phyloP scores from a whole-genome alignment of 2,888 invertebrate species.

The Scotopteryx bipunctaria region DNA sequence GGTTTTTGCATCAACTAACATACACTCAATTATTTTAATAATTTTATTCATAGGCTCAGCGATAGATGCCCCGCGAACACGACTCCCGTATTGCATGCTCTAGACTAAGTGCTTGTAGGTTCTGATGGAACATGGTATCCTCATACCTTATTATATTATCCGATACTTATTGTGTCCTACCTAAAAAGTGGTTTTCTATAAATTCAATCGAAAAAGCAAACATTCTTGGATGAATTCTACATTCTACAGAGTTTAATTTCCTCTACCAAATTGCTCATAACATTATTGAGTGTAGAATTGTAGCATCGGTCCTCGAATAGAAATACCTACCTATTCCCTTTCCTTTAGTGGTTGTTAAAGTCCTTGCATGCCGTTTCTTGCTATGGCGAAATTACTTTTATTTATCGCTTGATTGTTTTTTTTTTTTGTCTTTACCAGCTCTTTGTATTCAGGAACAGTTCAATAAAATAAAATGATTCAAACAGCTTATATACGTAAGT shows the following conservation, averaged over 20 bases:
- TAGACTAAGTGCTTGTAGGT: neutral
- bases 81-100: slow-evolving; percentile 6
- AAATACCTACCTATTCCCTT: too few species aligned
- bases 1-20: slow-evolving; percentile 1
- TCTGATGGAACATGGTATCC: slow-evolving; percentile 4
- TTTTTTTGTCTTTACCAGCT: too few species aligned
- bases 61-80: slow-evolving; percentile 21
- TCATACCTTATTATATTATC: neutral
- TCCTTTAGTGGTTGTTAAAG: too few species aligned
- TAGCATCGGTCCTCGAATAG: too few species aligned
- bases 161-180: neutral
- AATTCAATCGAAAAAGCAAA: too few species aligned
- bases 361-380: too few species aligned
- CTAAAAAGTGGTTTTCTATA: neutral
- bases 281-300: too few species aligned
- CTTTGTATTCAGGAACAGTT: too few species aligned
- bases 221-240: too few species aligned
- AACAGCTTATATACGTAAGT: neutral
- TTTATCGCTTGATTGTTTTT: neutral
- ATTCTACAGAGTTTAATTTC: too few species aligned
- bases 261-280: too few species aligned
- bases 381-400: slow-evolving; percentile 15
- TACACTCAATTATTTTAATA: slow-evolving; percentile 19
- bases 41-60: slow-evolving; percentile 29
- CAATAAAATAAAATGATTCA: too few species aligned